Conservation (phyloP, 2,797 vertebrate genomes). For the Remorina albescens region DNA sequence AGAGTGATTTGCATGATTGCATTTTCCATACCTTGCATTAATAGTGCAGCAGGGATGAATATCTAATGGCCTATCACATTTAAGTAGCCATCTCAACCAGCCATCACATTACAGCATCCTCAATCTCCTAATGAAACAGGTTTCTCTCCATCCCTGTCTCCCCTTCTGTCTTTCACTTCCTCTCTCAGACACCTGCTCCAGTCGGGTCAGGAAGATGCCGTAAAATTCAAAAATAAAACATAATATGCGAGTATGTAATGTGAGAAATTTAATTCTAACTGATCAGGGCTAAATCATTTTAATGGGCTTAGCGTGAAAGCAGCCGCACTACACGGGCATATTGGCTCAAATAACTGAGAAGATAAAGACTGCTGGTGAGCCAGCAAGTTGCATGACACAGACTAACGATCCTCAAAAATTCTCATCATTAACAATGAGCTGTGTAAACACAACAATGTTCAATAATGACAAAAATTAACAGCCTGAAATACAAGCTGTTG, state of each 20-base stretch:
- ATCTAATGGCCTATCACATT: conserved; percentile 81
- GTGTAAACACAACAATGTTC: not conserved
- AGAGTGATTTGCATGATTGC: conserved; percentile 82
- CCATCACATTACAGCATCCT: conserved; percentile 72
- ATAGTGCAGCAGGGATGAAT: conserved; percentile 74
- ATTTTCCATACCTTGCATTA: conserved; percentile 81
- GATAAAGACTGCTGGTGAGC: not conserved
- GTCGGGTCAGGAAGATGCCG: conserved; percentile 20
- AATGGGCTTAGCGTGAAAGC: not conserved
- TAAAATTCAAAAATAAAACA: conserved; percentile 29
- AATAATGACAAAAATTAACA: conserved; percentile 3
- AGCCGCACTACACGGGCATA: not conserved
- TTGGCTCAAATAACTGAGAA: not conserved
- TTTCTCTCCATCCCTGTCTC: conserved; percentile 36
- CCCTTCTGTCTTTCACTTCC: not conserved
- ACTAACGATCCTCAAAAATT: not conserved
- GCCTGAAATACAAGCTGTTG: conserved; percentile 1
- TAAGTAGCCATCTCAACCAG: conserved; percentile 78
- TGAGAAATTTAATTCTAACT: not conserved
- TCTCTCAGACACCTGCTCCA: conserved; percentile 39
- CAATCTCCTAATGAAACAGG: conserved; percentile 79
- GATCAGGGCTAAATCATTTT: not conserved
- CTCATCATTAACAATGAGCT: not conserved
- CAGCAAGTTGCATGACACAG: not conserved
- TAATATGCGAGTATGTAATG: not conserved